Percentiles rank a stretch among this genome's conserved stretches.
phyloP scores from a whole-genome alignment of 2,113 vertebrate genomes.

The Corvus moneduloides region DNA sequence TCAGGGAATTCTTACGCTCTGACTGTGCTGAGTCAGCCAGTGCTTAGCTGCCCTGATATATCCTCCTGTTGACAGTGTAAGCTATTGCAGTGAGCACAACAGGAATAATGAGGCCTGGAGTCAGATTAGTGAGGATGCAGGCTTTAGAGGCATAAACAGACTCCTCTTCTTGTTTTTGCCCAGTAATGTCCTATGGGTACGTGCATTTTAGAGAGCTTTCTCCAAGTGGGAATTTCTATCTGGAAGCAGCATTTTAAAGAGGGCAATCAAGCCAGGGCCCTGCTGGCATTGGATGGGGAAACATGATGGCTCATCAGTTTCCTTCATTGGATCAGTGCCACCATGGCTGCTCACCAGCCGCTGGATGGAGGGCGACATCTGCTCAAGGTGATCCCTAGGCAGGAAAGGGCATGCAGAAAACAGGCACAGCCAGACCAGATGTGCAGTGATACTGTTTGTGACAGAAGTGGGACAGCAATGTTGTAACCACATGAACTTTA shows the following conservation, averaged over 20 bases:
- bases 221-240: constrained; percentile 53
- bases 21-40: background rate
- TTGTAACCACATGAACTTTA: background rate
- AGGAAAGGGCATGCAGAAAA: constrained; percentile 4
- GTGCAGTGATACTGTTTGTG: background rate
- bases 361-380: background rate
- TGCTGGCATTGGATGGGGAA: constrained; percentile 20
- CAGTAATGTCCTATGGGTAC: background rate
- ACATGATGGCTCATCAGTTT: constrained; percentile 44
- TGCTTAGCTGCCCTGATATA: background rate
- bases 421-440: background rate
- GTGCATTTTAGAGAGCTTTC: background rate
- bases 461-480: background rate
- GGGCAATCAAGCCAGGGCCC: constrained; percentile 5
- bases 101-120: background rate
- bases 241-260: constrained; percentile 8
- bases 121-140: background rate
- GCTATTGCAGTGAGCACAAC: background rate
- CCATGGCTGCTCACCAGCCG: background rate
- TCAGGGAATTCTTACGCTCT: background rate
- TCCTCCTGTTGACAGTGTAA: background rate
- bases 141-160: background rate
- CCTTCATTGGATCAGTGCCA: background rate
- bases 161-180: background rate
- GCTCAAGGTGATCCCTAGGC: constrained; percentile 36